Evolutionary conservation across 2,797 vertebrate species (phyloP).

Genomic region (Lutjanus campechanus): DNA sequence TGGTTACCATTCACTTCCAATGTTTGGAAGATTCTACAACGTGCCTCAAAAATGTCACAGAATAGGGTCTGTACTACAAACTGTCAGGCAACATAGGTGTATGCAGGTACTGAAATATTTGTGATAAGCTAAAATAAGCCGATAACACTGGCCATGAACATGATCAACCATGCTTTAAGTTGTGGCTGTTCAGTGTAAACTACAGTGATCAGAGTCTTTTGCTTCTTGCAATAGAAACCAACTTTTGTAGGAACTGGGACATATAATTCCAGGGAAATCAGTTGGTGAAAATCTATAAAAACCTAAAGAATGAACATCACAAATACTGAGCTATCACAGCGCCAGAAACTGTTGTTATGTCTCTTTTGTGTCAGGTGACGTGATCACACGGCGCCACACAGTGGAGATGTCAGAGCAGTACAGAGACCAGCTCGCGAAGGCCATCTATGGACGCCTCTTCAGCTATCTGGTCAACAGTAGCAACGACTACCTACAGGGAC

Average conservation of each 20-base stretch:
- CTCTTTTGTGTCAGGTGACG: constrained; percentile 86
- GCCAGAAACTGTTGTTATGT: background rate
- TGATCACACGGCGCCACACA: constrained; percentile 89
- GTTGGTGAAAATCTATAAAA: background rate
- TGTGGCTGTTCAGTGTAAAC: too few relatives aligned
- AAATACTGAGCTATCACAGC: background rate
- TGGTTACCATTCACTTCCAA: too few relatives aligned
- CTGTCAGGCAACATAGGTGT: too few relatives aligned
- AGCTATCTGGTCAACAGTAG: constrained; percentile 92
- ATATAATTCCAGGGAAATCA: background rate
- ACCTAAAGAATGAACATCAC: background rate
- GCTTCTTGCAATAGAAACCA: too few relatives aligned
- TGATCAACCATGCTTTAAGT: too few relatives aligned
- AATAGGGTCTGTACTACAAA: too few relatives aligned
- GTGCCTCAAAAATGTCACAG: too few relatives aligned
- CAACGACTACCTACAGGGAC: constrained; percentile 91
- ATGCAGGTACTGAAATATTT: background rate
- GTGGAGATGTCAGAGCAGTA: constrained; percentile 90
- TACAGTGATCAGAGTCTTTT: too few relatives aligned
- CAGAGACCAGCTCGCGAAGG: constrained; percentile 93
- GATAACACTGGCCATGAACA: too few relatives aligned
- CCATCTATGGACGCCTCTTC: constrained; percentile 93
- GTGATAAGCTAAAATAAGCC: too few relatives aligned
- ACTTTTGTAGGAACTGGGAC: too few relatives aligned
- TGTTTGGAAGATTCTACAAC: too few relatives aligned